Evolutionary conservation across 2,888 invertebrate species (phyloP).

Genomic region (Leptinotarsa rubiginosa): DNA sequence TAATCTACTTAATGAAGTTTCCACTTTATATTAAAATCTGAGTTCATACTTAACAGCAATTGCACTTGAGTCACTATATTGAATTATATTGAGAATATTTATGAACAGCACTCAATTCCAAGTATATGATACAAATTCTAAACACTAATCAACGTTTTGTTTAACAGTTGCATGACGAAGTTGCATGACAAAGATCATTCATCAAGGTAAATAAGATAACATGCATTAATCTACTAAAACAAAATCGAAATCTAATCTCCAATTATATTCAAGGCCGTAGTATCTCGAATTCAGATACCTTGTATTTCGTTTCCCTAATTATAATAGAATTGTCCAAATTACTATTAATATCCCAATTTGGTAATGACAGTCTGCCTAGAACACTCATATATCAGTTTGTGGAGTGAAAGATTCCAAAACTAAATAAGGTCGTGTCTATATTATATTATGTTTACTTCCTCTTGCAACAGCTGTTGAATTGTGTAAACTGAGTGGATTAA

Average conservation of each 20-base stretch:
- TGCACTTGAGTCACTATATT: too few relatives aligned
- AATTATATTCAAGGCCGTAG: not conserved
- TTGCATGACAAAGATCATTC: conserved; percentile 1
- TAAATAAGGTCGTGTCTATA: conserved; percentile 4
- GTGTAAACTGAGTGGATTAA: not conserved
- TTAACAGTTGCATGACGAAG: not conserved
- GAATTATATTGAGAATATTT: not conserved
- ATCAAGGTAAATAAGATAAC: not conserved
- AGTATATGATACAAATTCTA: not conserved
- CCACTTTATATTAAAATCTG: too few relatives aligned
- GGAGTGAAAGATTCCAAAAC: not conserved
- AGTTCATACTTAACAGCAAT: too few relatives aligned
- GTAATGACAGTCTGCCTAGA: too few relatives aligned
- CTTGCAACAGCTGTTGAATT: not conserved
- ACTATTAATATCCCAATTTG: too few relatives aligned
- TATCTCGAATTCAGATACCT: too few relatives aligned
- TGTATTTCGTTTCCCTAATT: too few relatives aligned
- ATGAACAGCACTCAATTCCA: not conserved
- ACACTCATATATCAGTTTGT: not conserved
- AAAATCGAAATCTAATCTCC: conserved; percentile 5
- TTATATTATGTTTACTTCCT: not conserved
- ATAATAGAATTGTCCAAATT: too few relatives aligned
- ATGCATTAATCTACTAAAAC: not conserved
- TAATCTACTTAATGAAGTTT: too few relatives aligned
- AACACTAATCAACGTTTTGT: not conserved